These are phyloP conservation scores for Drosophila ochracea DNA, from an alignment of 2,888 invertebrate species.

Conservation along the genomic window DNA sequence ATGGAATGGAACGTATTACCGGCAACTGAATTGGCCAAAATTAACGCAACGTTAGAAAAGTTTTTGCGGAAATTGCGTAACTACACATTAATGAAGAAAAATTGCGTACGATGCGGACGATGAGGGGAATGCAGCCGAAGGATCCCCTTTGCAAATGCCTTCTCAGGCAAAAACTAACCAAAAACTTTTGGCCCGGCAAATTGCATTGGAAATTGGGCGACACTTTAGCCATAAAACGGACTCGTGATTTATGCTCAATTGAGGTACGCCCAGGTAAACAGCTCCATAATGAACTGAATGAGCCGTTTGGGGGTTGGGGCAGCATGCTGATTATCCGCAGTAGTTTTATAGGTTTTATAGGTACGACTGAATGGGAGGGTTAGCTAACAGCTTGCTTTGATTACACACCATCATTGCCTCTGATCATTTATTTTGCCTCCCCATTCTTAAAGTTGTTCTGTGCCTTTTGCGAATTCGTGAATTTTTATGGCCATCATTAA, in stretches of 20 bases:
- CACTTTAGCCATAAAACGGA: slow-evolving; percentile 74
- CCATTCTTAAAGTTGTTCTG: slow-evolving; percentile 30
- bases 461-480: slow-evolving; percentile 34
- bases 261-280: slow-evolving; percentile 72
- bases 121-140: neutral
- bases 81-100: slow-evolving; percentile 80
- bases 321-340: slow-evolving; percentile 28
- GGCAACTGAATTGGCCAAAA: slow-evolving; percentile 75
- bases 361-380: neutral
- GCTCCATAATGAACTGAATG: slow-evolving; percentile 71
- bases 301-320: slow-evolving; percentile 7
- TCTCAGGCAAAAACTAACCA: slow-evolving; percentile 30
- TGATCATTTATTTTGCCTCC: slow-evolving; percentile 60
- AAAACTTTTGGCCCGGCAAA: slow-evolving; percentile 50
- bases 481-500: slow-evolving; percentile 76
- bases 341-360: slow-evolving; percentile 22
- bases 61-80: slow-evolving; percentile 78
- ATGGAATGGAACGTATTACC: slow-evolving; percentile 11
- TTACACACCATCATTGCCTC: slow-evolving; percentile 48
- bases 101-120: slow-evolving; percentile 41
- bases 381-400: slow-evolving; percentile 55
- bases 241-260: slow-evolving; percentile 77
- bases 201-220: slow-evolving; percentile 72
- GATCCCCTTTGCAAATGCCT: neutral
- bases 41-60: slow-evolving; percentile 73